Evolutionary conservation across 2,113 vertebrate genomes (phyloP).

Genomic region (Poecilia latipinna): DNA sequence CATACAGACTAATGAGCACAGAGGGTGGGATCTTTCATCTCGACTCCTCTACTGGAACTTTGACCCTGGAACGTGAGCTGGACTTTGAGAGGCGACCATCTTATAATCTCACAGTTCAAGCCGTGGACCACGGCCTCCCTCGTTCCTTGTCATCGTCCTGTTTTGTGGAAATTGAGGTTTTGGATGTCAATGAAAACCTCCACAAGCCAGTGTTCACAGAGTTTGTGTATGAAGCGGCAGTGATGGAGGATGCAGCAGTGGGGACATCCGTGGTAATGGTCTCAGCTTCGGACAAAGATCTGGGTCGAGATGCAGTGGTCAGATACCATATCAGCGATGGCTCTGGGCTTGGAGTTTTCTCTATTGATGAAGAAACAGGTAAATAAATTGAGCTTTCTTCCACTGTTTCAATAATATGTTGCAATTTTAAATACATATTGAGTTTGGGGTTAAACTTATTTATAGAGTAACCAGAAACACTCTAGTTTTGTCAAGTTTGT

Average conservation of each 20-base stretch:
- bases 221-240: slow-evolving; percentile 86
- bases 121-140: slow-evolving; percentile 87
- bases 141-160: slow-evolving; percentile 89
- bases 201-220: slow-evolving; percentile 86
- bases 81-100: slow-evolving; percentile 88
- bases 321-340: slow-evolving; percentile 90
- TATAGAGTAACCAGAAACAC: background rate
- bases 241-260: slow-evolving; percentile 86
- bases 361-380: slow-evolving; percentile 91
- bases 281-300: slow-evolving; percentile 86
- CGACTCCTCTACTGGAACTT: slow-evolving; percentile 83
- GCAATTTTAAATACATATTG: background rate
- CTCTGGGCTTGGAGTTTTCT: slow-evolving; percentile 87
- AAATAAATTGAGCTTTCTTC: background rate
- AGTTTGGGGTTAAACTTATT: background rate
- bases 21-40: slow-evolving; percentile 85
- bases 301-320: slow-evolving; percentile 88
- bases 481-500: background rate
- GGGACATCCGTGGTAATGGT: slow-evolving; percentile 85
- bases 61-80: slow-evolving; percentile 88
- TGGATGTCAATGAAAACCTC: slow-evolving; percentile 96
- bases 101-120: slow-evolving; percentile 91
- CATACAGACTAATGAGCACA: slow-evolving; percentile 84
- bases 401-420: background rate
- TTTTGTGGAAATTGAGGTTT: slow-evolving; percentile 86